Evolutionary conservation across 2,113 vertebrate species (phyloP), one percentile per base, ranked within the genome.

Genomic region (Camelus bactrianus): DNA sequence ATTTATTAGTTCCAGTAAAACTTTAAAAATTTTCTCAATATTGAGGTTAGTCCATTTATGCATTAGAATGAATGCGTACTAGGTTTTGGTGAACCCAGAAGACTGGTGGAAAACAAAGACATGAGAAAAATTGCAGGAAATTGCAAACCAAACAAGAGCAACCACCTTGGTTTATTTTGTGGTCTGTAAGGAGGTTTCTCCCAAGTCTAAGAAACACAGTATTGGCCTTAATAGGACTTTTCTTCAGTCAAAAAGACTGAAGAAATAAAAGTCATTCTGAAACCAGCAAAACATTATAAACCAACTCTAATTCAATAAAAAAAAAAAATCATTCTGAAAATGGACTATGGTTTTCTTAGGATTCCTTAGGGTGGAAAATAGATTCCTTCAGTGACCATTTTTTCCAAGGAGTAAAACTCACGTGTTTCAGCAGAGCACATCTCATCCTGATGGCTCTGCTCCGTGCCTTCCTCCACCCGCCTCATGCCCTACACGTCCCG

Each of bases 401-500:
- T 70, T 12, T 0, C 69, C 14, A 8, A 1, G 19, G 81, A 22
- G 15, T 24, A 84, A 87, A 26, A 60, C 46, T 22, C 62, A 62
- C 5, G 5, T 12, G 0, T 89, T 75, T 50, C 24, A 42, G 50
- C 52, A 64, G 38, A 62, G 38, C 24, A n/a, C 1, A 28, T 16
- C 10, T 28, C 9, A 0, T 19, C 32, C n/a, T 26, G 6, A 8
- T 0, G 10, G 20, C 22, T 94, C 54, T 77, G 10, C 32, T 46
- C 14, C 3, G 0, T 6, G 2, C 1, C n/a, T 46, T 24, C 22
- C 6, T 10, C 52, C 4, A 14, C 56, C 48, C 28, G 16, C 30
- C 13, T n/a, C 4, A 0, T 0, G 5, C 3, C 30, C 35, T 16
- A 0, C 0, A 7, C 5, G 20, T 60, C 5, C 28, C n/a, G 35